Conservation (phyloP, 2,888 invertebrate genomes). For the Eurois occulta region DNA sequence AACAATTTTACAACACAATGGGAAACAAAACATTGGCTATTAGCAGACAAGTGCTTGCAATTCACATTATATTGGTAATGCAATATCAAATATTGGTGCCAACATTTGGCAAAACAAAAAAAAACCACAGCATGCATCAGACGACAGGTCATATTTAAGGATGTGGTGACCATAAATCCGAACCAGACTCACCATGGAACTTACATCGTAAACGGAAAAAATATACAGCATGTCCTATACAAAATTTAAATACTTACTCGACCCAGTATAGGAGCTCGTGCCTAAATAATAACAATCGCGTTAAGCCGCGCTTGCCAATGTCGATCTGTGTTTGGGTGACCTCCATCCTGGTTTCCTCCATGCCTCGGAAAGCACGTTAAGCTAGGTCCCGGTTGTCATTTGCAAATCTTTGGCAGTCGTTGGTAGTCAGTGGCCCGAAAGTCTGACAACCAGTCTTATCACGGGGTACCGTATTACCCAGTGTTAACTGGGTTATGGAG, state of each 20-base stretch:
- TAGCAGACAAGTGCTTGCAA: conserved; percentile 48
- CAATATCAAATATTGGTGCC: conserved; percentile 39
- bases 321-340: too few species aligned
- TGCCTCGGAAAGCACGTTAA: not conserved
- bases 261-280: too few species aligned
- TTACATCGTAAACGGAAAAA: not conserved
- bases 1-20: conserved; percentile 58
- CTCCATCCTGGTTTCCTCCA: not conserved
- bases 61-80: conserved; percentile 48
- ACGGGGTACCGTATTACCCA: not conserved
- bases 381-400: not conserved
- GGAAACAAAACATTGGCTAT: conserved; percentile 61
- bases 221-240: not conserved
- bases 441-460: not conserved
- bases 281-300: too few species aligned
- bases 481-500: not conserved
- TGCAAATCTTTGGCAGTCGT: not conserved
- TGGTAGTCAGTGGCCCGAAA: not conserved
- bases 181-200: not conserved
- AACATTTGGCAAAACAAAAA: conserved; percentile 30
- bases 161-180: not conserved
- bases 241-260: not conserved
- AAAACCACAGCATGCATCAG: not conserved
- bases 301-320: too few species aligned
- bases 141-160: not conserved